phyloP scores from a whole-genome alignment of 64 coral and sea anemone genomes.

The Pachyseris speciosa region DNA sequence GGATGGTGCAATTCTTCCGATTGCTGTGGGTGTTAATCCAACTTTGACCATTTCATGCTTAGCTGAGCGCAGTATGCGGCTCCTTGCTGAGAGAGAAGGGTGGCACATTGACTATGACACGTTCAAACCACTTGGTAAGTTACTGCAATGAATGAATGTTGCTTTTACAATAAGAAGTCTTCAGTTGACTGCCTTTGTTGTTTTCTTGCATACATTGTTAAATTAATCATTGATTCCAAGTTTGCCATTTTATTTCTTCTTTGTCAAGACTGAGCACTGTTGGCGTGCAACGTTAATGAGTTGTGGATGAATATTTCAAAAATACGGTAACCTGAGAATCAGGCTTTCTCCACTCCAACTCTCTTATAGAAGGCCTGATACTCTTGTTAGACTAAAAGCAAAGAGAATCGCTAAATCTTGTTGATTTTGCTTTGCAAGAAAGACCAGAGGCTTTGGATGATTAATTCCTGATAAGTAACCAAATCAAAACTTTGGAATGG shows the following conservation, averaged over 20 bases:
- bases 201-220: not conserved
- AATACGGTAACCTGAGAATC: not conserved
- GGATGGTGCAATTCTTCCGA: conserved; percentile 66
- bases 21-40: conserved; percentile 66
- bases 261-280: not conserved
- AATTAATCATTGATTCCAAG: not conserved
- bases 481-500: not conserved
- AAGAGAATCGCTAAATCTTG: not conserved
- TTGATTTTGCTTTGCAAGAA: not conserved
- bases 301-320: too few species aligned
- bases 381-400: not conserved
- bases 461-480: not conserved
- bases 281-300: not conserved
- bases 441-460: not conserved
- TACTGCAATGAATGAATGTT: not conserved
- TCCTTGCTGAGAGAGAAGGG: conserved; percentile 52
- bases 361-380: too few species aligned
- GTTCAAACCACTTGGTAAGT: conserved; percentile 58
- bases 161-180: not conserved
- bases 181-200: not conserved
- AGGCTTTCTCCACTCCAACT: too few species aligned
- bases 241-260: not conserved
- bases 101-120: conserved; percentile 68
- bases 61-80: conserved; percentile 63
- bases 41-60: conserved; percentile 61